phyloP scores from a whole-genome alignment of 1,140 invertebrate genomes.

The Temnothorax longispinosus region DNA sequence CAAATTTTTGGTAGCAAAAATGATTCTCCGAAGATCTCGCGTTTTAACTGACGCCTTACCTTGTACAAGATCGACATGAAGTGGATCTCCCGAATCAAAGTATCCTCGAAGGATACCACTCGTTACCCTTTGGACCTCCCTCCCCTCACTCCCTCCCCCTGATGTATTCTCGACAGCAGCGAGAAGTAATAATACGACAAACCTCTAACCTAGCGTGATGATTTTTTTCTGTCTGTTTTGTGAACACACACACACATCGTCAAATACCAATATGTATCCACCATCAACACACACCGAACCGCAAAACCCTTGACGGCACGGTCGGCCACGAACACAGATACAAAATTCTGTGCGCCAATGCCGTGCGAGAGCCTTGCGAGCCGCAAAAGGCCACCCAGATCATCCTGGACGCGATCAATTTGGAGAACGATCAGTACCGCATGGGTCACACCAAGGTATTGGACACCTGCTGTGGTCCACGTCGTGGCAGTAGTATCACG shows the following conservation, averaged over 20 bases:
- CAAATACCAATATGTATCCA: slow-evolving; percentile 39
- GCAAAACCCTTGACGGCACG: slow-evolving; percentile 56
- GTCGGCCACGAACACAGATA: slow-evolving; percentile 89
- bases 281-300: slow-evolving; percentile 26
- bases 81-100: slow-evolving; percentile 39
- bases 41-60: neutral
- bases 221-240: slow-evolving; percentile 78
- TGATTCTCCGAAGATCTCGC: neutral
- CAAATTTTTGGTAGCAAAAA: neutral
- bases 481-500: slow-evolving; percentile 34
- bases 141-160: too few species aligned
- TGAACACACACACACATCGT: slow-evolving; percentile 23
- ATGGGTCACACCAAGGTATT: slow-evolving; percentile 98
- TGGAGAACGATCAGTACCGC: slow-evolving; percentile 97
- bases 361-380: slow-evolving; percentile 90
- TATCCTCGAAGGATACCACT: slow-evolving; percentile 21
- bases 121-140: neutral
- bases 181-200: slow-evolving; percentile 22
- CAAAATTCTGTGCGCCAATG: slow-evolving; percentile 95
- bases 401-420: slow-evolving; percentile 94
- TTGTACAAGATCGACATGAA: slow-evolving; percentile 14
- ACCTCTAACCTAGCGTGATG: slow-evolving; percentile 70
- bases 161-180: slow-evolving; percentile 40
- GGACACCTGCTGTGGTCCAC: slow-evolving; percentile 77
- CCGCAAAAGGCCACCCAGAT: slow-evolving; percentile 94